Conservation (phyloP, 2,113 vertebrate genomes). For the Ascaphus truei region DNA sequence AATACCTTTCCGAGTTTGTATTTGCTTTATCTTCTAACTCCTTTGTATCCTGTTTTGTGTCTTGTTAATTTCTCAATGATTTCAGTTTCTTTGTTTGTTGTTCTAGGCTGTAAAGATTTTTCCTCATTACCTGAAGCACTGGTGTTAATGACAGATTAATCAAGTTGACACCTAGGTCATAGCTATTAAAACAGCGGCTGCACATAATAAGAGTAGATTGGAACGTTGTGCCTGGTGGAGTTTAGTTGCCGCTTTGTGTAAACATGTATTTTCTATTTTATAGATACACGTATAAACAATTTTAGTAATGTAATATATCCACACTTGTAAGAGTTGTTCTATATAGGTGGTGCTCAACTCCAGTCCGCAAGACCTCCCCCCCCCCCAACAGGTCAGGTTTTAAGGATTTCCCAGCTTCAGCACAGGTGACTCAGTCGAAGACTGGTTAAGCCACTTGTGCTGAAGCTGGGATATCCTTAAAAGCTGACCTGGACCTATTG, state of each 20-base stretch:
- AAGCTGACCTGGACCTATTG: too few relatives aligned
- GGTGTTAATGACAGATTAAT: constrained; percentile 48
- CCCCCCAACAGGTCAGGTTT: too few relatives aligned
- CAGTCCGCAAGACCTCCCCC: too few relatives aligned
- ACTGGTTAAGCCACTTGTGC: too few relatives aligned
- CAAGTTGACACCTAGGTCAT: constrained; percentile 33
- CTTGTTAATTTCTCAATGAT: constrained; percentile 26
- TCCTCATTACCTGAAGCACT: constrained; percentile 36
- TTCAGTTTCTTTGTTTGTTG: constrained; percentile 22
- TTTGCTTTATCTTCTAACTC: background rate
- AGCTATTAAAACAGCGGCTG: constrained; percentile 44
- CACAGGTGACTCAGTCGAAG: too few relatives aligned
- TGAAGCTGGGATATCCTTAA: too few relatives aligned
- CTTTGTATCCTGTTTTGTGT: constrained; percentile 5
- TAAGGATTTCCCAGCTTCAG: too few relatives aligned
- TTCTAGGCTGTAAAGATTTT: constrained; percentile 25
- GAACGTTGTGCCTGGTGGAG: background rate
- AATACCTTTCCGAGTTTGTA: too few relatives aligned
- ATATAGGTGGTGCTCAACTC: too few relatives aligned
- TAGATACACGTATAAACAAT: too few relatives aligned
- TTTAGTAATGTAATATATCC: too few relatives aligned
- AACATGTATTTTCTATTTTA: background rate
- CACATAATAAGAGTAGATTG: constrained; percentile 38
- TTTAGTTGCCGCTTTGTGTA: background rate
- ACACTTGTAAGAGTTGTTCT: too few relatives aligned